Percentiles rank a stretch among this genome's conserved stretches.
Evolutionary conservation across 2,797 vertebrate species (phyloP).

Genomic region (Spizella passerina): DNA sequence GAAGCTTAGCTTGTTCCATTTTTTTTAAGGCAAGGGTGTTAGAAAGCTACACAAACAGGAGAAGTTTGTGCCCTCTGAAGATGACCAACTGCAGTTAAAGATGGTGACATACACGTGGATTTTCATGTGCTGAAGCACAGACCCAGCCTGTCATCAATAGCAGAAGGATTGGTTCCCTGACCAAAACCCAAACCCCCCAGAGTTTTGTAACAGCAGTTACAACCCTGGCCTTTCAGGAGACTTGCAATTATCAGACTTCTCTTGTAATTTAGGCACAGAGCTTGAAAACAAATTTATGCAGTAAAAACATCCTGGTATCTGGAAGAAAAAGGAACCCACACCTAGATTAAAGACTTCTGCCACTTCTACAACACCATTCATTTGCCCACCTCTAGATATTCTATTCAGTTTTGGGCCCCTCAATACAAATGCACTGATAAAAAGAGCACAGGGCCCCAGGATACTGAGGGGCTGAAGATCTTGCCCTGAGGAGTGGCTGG

Average conservation of each 20-base stretch:
- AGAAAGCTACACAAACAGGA: background rate
- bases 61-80: background rate
- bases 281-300: background rate
- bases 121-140: background rate
- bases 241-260: background rate
- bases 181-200: background rate
- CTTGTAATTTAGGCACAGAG: background rate
- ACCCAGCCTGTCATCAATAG: background rate
- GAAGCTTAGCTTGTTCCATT: background rate
- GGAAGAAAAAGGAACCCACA: background rate
- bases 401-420: background rate
- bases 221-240: background rate
- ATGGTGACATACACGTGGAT: background rate
- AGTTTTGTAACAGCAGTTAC: background rate
- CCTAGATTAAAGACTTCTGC: background rate
- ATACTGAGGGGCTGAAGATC: background rate
- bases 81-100: background rate
- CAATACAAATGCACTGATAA: background rate
- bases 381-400: background rate
- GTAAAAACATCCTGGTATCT: background rate
- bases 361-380: background rate
- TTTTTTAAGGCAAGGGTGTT: background rate
- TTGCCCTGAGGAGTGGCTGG: background rate
- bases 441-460: background rate
- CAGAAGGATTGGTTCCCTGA: background rate